phyloP scores from a whole-genome alignment of 2,113 vertebrate species.

The Collichthys lucidus region DNA sequence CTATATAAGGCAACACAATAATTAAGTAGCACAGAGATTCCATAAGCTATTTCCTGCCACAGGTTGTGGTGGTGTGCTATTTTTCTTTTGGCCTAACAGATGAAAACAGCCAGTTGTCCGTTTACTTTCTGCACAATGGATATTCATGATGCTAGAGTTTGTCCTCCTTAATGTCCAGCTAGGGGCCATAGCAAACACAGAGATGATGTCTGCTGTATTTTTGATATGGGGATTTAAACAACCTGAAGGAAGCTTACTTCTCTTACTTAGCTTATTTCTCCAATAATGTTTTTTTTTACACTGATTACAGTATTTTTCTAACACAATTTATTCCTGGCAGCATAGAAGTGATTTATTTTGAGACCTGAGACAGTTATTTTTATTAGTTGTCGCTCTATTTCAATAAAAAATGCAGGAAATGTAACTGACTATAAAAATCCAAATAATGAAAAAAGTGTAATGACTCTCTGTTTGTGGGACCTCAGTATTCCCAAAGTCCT shows the following conservation, averaged over 20 bases:
- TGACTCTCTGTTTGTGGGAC: not conserved
- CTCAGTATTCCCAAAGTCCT: not conserved
- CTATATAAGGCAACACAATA: not conserved
- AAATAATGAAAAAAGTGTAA: not conserved
- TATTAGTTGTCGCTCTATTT: not conserved
- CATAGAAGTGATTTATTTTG: not conserved
- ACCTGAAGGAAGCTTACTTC: not conserved
- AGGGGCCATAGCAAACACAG: not conserved
- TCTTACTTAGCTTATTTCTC: no score
- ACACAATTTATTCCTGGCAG: not conserved
- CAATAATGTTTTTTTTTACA: not conserved
- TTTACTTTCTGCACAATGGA: not conserved
- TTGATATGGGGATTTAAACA: not conserved
- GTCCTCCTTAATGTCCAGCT: not conserved
- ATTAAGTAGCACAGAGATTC: slow-evolving; percentile 15
- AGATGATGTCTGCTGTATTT: not conserved
- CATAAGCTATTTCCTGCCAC: not conserved
- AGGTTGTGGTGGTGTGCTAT: not conserved
- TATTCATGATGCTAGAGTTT: not conserved
- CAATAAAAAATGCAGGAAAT: not conserved
- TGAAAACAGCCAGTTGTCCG: not conserved
- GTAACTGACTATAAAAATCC: not conserved
- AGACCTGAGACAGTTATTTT: not conserved
- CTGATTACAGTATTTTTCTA: not conserved
- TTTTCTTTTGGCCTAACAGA: slow-evolving; percentile 15